A percentile compares a stretch with the other conserved stretches of the same genome.
Evolutionary conservation across 2,888 invertebrate genomes (phyloP).

Genomic region (Venusia cambrica): DNA sequence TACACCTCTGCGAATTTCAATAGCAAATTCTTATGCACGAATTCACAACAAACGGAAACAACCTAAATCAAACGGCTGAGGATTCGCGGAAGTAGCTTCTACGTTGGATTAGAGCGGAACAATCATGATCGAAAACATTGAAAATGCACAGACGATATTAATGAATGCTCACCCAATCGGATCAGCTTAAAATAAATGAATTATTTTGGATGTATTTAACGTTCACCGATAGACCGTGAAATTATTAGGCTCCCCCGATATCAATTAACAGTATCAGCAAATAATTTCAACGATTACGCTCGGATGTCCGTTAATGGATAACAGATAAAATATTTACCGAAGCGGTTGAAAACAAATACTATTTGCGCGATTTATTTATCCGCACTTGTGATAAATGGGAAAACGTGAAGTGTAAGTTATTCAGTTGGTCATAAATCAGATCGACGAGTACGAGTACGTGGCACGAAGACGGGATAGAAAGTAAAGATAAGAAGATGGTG

Average conservation of each 20-base stretch:
- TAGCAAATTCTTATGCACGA: too few species aligned
- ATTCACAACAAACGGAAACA: too few species aligned
- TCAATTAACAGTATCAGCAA: slow-evolving; percentile 57
- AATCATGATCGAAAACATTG: neutral
- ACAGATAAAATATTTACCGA: slow-evolving; percentile 48
- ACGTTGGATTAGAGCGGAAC: neutral
- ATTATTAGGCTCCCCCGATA: slow-evolving; percentile 54
- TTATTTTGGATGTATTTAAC: slow-evolving; percentile 54
- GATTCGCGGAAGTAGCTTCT: too few species aligned
- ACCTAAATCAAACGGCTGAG: too few species aligned
- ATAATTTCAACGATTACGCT: slow-evolving; percentile 56
- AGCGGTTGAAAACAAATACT: slow-evolving; percentile 33
- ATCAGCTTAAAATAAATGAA: slow-evolving; percentile 51
- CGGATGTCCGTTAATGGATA: slow-evolving; percentile 42
- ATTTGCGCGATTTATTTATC: slow-evolving; percentile 30
- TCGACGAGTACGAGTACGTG: slow-evolving; percentile 62
- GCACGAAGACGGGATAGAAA: slow-evolving; percentile 41
- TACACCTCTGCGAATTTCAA: neutral
- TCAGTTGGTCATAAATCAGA: slow-evolving; percentile 69
- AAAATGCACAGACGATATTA: slow-evolving; percentile 6
- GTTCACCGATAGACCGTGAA: slow-evolving; percentile 38
- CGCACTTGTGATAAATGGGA: slow-evolving; percentile 32
- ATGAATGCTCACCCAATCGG: slow-evolving; percentile 21
- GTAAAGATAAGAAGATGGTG: slow-evolving; percentile 35
- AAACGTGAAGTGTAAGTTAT: slow-evolving; percentile 45